Evolutionary conservation across 1,140 invertebrate species (phyloP).

Genomic region (Dreissena rostriformis): DNA sequence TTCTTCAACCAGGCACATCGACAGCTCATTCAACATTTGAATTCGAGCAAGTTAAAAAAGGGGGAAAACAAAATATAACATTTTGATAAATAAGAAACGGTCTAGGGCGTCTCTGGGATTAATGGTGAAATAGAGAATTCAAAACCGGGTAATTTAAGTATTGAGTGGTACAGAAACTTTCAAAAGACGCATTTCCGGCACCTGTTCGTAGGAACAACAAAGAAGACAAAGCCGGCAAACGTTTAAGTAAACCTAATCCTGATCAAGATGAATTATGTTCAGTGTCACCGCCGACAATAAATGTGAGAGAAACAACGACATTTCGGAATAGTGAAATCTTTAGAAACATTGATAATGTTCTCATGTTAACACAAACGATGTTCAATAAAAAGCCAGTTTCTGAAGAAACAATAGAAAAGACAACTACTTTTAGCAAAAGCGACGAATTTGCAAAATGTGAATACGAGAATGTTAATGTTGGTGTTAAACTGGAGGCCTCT

Average conservation of each 20-base stretch:
- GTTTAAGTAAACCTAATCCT: too few relatives aligned
- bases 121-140: too few relatives aligned
- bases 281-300: not conserved
- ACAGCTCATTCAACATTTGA: slow-evolving; percentile 57
- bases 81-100: too few relatives aligned
- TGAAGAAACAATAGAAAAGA: not conserved
- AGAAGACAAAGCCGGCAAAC: not conserved
- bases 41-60: slow-evolving; percentile 32
- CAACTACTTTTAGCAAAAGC: not conserved
- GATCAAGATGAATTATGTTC: too few relatives aligned
- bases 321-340: slow-evolving; percentile 40
- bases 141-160: too few relatives aligned
- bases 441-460: not conserved
- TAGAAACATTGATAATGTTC: slow-evolving; percentile 43
- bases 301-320: not conserved
- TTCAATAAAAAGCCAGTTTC: slow-evolving; percentile 13
- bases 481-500: slow-evolving; percentile 3
- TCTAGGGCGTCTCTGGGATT: too few relatives aligned
- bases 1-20: slow-evolving; percentile 45
- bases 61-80: not conserved
- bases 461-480: not conserved
- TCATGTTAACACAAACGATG: slow-evolving; percentile 54
- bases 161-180: slow-evolving; percentile 14
- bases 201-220: slow-evolving; percentile 31
- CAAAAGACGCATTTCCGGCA: slow-evolving; percentile 40